Conservation (phyloP, 1,140 invertebrate genomes). For the Heliconius congener region DNA sequence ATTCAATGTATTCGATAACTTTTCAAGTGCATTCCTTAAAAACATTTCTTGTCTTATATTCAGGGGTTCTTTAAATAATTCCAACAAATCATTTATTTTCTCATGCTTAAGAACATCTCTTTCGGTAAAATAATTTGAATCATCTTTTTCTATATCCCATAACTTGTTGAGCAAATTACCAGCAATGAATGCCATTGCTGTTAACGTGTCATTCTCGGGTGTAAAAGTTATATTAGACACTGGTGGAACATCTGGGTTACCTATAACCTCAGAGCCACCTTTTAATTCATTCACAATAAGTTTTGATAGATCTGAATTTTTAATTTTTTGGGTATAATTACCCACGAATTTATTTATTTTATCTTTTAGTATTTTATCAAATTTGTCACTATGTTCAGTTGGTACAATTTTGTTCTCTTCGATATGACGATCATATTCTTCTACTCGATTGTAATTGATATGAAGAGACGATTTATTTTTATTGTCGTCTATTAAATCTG, state of each 20-base stretch:
- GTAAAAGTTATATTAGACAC: conserved; percentile 73
- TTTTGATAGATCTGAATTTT: conserved; percentile 65
- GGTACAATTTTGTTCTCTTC: conserved; percentile 68
- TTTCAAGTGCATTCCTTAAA: conserved; percentile 66
- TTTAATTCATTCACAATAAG: conserved; percentile 70
- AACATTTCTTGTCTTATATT: conserved; percentile 68
- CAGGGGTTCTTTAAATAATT: conserved; percentile 71
- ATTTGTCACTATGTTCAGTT: conserved; percentile 39
- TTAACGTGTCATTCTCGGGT: conserved; percentile 72
- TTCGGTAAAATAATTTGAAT: conserved; percentile 52
- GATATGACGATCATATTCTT: conserved; percentile 56
- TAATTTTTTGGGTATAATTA: conserved; percentile 57
- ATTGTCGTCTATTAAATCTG: conserved; percentile 36
- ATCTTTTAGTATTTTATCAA: conserved; percentile 38
- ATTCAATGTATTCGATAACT: conserved; percentile 56
- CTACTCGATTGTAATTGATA: conserved; percentile 59
- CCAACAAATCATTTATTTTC: conserved; percentile 67
- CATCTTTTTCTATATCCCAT: conserved; percentile 70
- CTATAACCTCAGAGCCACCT: conserved; percentile 60
- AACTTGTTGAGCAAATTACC: conserved; percentile 71
- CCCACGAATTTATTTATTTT: conserved; percentile 51
- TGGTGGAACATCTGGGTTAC: conserved; percentile 53
- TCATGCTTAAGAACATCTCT: conserved; percentile 66
- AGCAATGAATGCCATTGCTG: conserved; percentile 71
- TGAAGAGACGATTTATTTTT: conserved; percentile 54